phyloP scores from a whole-genome alignment of 2,113 vertebrate genomes.

The Coracopsis vasa region DNA sequence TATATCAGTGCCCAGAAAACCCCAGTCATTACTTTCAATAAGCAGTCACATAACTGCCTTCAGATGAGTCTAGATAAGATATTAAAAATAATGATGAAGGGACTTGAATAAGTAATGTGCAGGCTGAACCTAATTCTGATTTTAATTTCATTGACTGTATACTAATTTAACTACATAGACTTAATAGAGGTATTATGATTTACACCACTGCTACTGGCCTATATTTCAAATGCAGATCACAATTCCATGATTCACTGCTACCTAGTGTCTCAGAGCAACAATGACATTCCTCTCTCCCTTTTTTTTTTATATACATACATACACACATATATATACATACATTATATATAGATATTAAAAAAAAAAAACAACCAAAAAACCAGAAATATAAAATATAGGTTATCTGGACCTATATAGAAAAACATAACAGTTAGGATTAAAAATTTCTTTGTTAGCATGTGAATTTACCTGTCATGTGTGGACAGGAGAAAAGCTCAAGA shows the following conservation, averaged over 20 bases:
- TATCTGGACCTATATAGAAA: not conserved
- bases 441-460: not conserved
- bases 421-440: not conserved
- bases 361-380: not conserved
- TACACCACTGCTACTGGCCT: not conserved
- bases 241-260: not conserved
- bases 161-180: not conserved
- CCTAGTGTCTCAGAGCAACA: not conserved
- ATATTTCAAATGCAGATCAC: not conserved
- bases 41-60: not conserved
- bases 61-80: not conserved
- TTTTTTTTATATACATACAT: not conserved
- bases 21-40: not conserved
- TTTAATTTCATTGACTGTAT: slow-evolving; percentile 6
- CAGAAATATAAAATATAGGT: not conserved
- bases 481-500: not conserved
- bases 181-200: not conserved
- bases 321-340: fast-evolving
- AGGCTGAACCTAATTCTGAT: not conserved
- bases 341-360: not conserved
- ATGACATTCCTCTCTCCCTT: not conserved
- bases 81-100: slow-evolving; percentile 4
- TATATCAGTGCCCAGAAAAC: not conserved
- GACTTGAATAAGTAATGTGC: slow-evolving; percentile 7
- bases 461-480: not conserved